Evolutionary conservation across 1,140 invertebrate species (phyloP), one percentile per base, ranked within the genome.

Genomic region (Drosophila nebulosa): DNA sequence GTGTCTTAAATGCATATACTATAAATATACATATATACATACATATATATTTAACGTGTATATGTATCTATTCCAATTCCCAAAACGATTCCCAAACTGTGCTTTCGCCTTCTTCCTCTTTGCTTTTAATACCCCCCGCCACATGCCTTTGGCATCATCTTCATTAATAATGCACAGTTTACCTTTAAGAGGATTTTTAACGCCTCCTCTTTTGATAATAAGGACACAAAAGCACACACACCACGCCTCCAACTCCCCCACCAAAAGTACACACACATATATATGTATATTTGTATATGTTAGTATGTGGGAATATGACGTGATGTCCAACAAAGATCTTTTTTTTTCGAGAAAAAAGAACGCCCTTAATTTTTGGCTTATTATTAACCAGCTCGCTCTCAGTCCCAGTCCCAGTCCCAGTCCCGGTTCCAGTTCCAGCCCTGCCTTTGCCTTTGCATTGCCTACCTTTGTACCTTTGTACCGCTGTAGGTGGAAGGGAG

Each of bases 131-230:
- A 32, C 26, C 52, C 9, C 14, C 14, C 52, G 2, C 2, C n/a
- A 18, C 7, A 7, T 18, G 24, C 10, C 14, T 21, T 12, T 2
- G 10, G 1, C 10, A 14, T 30, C 18, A 30, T 26, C 46, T 72
- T 86, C 81, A 86, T 85, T 80, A 80, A 81, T 86, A 85, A 85
- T 85, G 78, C 81, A 85, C 81, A 85, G 77, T 86, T 86, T 86
- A 85, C 81, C 80, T 86, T 55, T 86, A 86, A 85, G 80, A 84
- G 80, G 80, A 85, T 86, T 85, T 86, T 70, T 83, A 80, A 85
- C 80, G 81, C 81, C 80, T 85, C 81, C 81, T 79, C 62, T 69
- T 81, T 79, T 86, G 80, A 85, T 80, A 85, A 80, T 65, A 85
- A 84, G 79, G 67, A 76, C 76, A 79, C 68, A 73, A 85, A 73